These are phyloP conservation scores for Drosophila kanekoi DNA, from an alignment of 2,888 invertebrate genomes.

Conservation along the genomic window DNA sequence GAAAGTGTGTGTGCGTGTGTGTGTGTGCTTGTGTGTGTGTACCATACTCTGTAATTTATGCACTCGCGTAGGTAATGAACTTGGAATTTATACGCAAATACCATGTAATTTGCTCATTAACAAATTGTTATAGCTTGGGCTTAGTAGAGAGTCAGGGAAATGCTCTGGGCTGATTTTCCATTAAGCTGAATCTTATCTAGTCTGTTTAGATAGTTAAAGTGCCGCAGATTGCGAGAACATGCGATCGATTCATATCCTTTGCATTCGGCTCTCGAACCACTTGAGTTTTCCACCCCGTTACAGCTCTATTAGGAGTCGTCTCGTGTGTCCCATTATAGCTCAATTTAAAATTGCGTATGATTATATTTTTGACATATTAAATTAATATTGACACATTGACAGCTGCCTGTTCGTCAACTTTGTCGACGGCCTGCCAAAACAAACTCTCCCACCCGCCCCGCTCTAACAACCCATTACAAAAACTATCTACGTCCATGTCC, in stretches of 20 bases:
- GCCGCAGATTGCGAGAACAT: conserved; percentile 24
- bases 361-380: conserved; percentile 75
- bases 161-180: neutral
- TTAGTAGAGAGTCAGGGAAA: neutral
- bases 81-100: conserved; percentile 53
- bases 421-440: conserved; percentile 61
- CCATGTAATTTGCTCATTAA: conserved; percentile 74
- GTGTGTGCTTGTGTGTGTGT: conserved; percentile 13
- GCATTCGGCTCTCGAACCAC: conserved; percentile 12
- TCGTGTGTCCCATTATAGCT: conserved; percentile 57
- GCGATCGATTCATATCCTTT: conserved; percentile 20
- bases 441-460: conserved; percentile 24
- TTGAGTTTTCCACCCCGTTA: conserved; percentile 47
- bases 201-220: conserved; percentile 1
- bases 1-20: conserved; percentile 14
- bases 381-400: conserved; percentile 81
- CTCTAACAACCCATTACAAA: conserved; percentile 37
- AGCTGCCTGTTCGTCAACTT: conserved; percentile 59
- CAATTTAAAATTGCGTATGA: conserved; percentile 73
- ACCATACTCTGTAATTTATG: conserved; percentile 38
- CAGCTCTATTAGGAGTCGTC: conserved; percentile 20
- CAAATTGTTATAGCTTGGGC: conserved; percentile 61
- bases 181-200: conserved; percentile 26
- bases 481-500: conserved; percentile 47
- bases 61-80: conserved; percentile 49